Evolutionary conservation across 2,113 vertebrate species (phyloP).

Genomic region (Tor tambroides): DNA sequence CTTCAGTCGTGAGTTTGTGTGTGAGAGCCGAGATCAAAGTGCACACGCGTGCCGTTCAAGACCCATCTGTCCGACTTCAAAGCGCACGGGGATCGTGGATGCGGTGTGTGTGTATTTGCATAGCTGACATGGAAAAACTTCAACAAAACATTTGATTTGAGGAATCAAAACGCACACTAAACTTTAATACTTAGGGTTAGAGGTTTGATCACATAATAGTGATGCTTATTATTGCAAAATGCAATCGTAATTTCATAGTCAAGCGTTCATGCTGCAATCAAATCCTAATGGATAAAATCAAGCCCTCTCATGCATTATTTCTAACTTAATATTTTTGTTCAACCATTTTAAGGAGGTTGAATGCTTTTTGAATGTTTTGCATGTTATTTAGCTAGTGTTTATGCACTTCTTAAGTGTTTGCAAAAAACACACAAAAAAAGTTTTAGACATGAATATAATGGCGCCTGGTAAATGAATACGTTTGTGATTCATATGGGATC

Average conservation of each 20-base stretch:
- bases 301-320: too few relatives aligned
- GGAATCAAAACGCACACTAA: neutral
- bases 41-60: neutral
- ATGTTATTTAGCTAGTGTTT: too few relatives aligned
- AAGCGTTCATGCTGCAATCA: too few relatives aligned
- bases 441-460: neutral
- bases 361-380: too few relatives aligned
- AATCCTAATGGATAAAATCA: too few relatives aligned
- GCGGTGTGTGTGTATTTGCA: neutral
- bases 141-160: neutral
- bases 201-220: neutral
- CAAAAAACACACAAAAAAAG: too few relatives aligned
- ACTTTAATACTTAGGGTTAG: neutral
- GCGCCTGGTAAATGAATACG: neutral
- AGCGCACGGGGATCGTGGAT: neutral
- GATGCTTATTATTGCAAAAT: neutral
- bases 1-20: neutral
- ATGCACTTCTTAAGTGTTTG: neutral
- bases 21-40: slow-evolving; percentile 16
- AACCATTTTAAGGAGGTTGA: too few relatives aligned
- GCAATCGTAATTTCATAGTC: too few relatives aligned
- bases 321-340: too few relatives aligned
- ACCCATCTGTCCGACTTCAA: neutral
- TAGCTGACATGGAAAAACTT: neutral
- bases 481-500: slow-evolving; percentile 4